Conservation (phyloP, 2,888 invertebrate species). For the Cheilosia grossa region DNA sequence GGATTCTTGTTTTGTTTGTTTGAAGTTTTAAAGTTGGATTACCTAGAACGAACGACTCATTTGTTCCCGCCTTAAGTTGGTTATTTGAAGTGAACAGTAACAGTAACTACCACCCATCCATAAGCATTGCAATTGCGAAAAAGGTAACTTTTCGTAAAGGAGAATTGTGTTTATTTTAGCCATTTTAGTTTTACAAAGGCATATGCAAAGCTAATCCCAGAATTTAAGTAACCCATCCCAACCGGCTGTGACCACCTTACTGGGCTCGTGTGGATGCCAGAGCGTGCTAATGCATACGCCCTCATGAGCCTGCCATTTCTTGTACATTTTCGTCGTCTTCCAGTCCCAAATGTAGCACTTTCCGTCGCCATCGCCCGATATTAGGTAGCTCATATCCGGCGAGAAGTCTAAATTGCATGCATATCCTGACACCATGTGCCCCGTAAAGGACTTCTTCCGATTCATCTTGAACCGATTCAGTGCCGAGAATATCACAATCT, state of each 20-base stretch:
- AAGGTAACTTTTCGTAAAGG: neutral
- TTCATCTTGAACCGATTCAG: constrained; percentile 99
- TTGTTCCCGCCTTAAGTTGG: too few relatives aligned
- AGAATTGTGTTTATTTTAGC: constrained; percentile 9
- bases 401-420: constrained; percentile 98
- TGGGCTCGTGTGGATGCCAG: constrained; percentile 99
- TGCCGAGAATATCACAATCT: constrained; percentile 98
- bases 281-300: constrained; percentile 96
- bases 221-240: constrained; percentile 99
- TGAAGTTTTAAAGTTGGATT: neutral
- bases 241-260: constrained; percentile 98
- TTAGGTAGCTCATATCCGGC: constrained; percentile 99
- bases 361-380: constrained; percentile 99
- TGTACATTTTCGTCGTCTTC: constrained; percentile 99
- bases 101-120: neutral
- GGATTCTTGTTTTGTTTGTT: neutral
- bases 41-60: too few relatives aligned
- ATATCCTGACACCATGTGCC: constrained; percentile 99
- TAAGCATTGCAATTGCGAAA: neutral
- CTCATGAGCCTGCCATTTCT: constrained; percentile 99
- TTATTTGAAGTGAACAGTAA: too few relatives aligned
- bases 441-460: constrained; percentile 98
- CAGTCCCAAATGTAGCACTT: constrained; percentile 99
- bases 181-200: constrained; percentile 1
- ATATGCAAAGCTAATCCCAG: constrained; percentile 90